phyloP scores from a whole-genome alignment of 2,113 vertebrate genomes.

The Perccottus glenii region DNA sequence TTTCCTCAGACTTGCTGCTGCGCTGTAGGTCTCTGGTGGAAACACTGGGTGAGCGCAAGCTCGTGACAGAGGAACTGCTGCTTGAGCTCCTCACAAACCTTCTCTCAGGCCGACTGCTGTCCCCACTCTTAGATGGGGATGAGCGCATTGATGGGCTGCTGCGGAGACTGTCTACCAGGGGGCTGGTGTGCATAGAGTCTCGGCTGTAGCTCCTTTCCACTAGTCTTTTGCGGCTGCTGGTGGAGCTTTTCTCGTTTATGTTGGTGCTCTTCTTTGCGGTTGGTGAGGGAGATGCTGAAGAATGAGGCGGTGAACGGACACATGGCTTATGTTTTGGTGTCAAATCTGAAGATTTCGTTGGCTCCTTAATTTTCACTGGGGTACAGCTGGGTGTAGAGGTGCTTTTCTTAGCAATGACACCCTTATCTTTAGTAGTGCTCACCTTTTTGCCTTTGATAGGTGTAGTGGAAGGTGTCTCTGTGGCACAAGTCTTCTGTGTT shows the following conservation, averaged over 20 bases:
- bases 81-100: constrained; percentile 85
- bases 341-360: constrained; percentile 67
- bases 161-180: constrained; percentile 81
- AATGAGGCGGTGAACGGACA: constrained; percentile 72
- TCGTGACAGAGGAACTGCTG: constrained; percentile 91
- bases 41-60: constrained; percentile 85
- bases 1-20: constrained; percentile 92
- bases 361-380: constrained; percentile 81
- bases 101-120: constrained; percentile 73
- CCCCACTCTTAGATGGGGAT: constrained; percentile 73
- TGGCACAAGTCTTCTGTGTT: constrained; percentile 74
- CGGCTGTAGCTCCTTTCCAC: constrained; percentile 86
- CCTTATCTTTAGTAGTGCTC: constrained; percentile 78
- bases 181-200: constrained; percentile 87
- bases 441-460: constrained; percentile 79
- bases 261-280: constrained; percentile 77
- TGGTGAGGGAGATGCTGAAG: constrained; percentile 77
- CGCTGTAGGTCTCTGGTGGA: constrained; percentile 83
- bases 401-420: constrained; percentile 76
- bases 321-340: constrained; percentile 81
- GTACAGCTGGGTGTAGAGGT: constrained; percentile 78
- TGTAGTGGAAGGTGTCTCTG: constrained; percentile 78
- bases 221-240: constrained; percentile 80
- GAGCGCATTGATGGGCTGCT: constrained; percentile 68
- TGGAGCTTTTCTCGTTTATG: constrained; percentile 67